Percentiles rank a stretch among this genome's conserved stretches.
phyloP scores from a whole-genome alignment of 2,797 vertebrate species.

The Arremon aurantiirostris region DNA sequence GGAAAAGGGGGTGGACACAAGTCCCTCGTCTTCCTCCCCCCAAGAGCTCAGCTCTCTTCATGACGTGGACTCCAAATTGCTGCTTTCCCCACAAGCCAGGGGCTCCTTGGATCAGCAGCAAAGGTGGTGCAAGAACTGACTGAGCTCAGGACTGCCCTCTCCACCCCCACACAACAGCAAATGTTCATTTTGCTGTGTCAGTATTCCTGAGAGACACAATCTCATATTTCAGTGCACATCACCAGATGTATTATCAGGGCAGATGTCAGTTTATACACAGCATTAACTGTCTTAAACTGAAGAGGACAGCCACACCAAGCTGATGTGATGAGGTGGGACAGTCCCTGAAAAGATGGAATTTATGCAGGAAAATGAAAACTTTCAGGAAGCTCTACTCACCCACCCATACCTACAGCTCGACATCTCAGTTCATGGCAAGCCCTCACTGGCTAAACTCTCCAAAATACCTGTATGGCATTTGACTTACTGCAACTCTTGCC shows the following conservation, averaged over 20 bases:
- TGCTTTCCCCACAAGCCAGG: not conserved
- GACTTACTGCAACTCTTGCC: not conserved
- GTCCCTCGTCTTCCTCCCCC: not conserved
- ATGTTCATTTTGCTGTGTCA: not conserved
- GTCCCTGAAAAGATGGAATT: not conserved
- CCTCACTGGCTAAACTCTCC: not conserved
- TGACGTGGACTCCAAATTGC: not conserved
- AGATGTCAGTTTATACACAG: not conserved
- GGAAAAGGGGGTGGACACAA: not conserved
- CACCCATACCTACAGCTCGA: not conserved
- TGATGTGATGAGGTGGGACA: not conserved
- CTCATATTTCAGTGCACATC: not conserved
- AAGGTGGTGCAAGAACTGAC: not conserved
- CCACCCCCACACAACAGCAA: not conserved
- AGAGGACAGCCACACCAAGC: not conserved
- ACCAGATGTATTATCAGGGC: not conserved
- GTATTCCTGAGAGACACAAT: not conserved
- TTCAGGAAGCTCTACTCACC: not conserved
- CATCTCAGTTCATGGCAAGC: not conserved
- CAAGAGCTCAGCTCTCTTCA: not conserved
- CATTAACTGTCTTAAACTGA: not conserved
- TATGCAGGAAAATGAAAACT: not conserved
- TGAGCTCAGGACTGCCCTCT: not conserved
- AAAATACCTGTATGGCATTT: constrained; percentile 19
- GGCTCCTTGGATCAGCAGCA: not conserved